Evolutionary conservation across 2,888 invertebrate genomes (phyloP).

Genomic region (Gymnocheta viridis): DNA sequence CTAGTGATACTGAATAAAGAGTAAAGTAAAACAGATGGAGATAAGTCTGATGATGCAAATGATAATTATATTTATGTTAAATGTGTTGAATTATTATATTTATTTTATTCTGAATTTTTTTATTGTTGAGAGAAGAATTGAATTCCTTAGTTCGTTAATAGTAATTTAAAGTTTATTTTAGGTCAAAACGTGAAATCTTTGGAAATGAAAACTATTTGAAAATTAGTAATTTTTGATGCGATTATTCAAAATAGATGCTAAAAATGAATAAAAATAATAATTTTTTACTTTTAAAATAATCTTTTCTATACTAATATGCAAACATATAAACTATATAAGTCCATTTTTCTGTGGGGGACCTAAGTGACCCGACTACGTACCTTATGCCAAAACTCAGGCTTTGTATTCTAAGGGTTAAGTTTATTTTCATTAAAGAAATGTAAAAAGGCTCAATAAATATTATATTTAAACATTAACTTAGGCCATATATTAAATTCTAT

Average conservation of each 20-base stretch:
- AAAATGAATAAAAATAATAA: slow-evolving; percentile 11
- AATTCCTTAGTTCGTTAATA: slow-evolving; percentile 17
- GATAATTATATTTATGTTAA: slow-evolving; percentile 9
- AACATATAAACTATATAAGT: background rate
- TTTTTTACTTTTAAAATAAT: slow-evolving; percentile 14
- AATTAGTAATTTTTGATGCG: slow-evolving; percentile 2
- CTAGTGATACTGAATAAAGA: slow-evolving; percentile 24
- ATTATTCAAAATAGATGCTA: slow-evolving; percentile 10
- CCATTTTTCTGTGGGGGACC: slow-evolving; percentile 28
- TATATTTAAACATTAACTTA: too few relatives aligned
- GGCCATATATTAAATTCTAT: too few relatives aligned
- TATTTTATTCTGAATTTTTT: slow-evolving; percentile 18
- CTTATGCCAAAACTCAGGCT: slow-evolving; percentile 17
- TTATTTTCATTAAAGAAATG: too few relatives aligned
- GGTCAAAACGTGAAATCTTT: too few relatives aligned
- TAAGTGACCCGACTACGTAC: slow-evolving; percentile 31
- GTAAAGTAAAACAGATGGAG: slow-evolving; percentile 6
- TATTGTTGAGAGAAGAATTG: slow-evolving; percentile 5
- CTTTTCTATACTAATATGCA: slow-evolving; percentile 7
- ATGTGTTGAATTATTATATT: slow-evolving; percentile 16
- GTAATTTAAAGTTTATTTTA: too few relatives aligned
- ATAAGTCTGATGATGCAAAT: background rate
- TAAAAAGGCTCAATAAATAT: too few relatives aligned
- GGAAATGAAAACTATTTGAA: slow-evolving; percentile 5
- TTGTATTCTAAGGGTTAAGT: slow-evolving; percentile 25